Base-by-base conservation (phyloP, 2,888 invertebrate genomes). In the Orthosia cruda region DNA sequence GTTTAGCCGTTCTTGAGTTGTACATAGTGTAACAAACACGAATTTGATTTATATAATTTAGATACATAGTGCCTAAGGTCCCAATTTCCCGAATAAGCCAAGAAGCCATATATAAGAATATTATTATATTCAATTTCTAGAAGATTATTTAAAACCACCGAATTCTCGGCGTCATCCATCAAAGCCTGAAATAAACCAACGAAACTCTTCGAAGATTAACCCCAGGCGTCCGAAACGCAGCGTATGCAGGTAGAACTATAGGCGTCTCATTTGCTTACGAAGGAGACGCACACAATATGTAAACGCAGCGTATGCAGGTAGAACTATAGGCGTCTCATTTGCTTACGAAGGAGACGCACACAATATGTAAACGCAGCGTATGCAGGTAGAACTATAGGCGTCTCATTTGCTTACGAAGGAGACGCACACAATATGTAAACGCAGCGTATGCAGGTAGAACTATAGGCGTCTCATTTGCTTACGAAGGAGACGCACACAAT, bases 391-490 rank as follows among this genome's bases (percentile, higher is more conserved):
- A 47, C 13, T 77, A 67, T 58, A 57, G 54, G 47, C 71, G 64
- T 76, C 78, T 69, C 77, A n/a, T 26, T n/a, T n/a, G n/a, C n/a
- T n/a, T n/a, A n/a, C n/a, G n/a, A n/a, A n/a, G n/a, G n/a, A n/a
- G n/a, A n/a, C n/a, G n/a, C n/a, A n/a, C n/a, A n/a, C n/a, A n/a
- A n/a, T n/a, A n/a, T n/a, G n/a, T n/a, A 3, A 16, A 47, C 47
- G 47, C 66, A 23, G 32, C 23, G 13, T 32, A 20, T 55, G 47
- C 49, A 40, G 71, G 50, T 20, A 52, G 50, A 74, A 47, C 13
- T 77, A 67, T 58, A 57, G 54, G 47, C 71, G 64, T 76, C 78
- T 69, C 77, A n/a, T 26, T n/a, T n/a, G n/a, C n/a, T n/a, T n/a
- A n/a, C n/a, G n/a, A n/a, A n/a, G n/a, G n/a, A n/a, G n/a, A n/a